Base-by-base conservation (phyloP, 2,113 vertebrate species). In the Gnathonemus longibarbis region DNA sequence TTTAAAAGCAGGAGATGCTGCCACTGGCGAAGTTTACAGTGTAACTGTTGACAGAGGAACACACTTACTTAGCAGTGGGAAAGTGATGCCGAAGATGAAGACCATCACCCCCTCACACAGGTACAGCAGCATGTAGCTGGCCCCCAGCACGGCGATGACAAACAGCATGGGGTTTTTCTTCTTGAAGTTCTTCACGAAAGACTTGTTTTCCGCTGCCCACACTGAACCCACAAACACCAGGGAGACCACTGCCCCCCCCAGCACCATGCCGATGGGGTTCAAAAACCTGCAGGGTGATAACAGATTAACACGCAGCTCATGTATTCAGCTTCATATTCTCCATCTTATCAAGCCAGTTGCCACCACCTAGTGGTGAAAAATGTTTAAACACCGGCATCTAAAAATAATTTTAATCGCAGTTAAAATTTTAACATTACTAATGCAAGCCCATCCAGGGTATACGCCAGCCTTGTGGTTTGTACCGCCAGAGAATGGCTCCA, bases 21-120 rank as follows among this genome's bases (percentile, higher is more conserved):
- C 74, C 74, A 80, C 31, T 19, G 13, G 74, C 21, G 24, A 9
- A 10, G 10, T 11, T 45, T 42, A 84, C 13, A 46, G 15, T 48
- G 8, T 21, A 5, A 48, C 42, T n/a, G 48, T 0, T 3, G 27
- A 35, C 15, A 5, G 9, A 87, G 31, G 39, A 39, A n/a, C 7
- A n/a, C 13, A 97, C 98, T 98, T 95, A 99, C 98, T 91, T 85
- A 97, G 91, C 88, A 99, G 93, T 87, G 98, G 98, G 89, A 99
- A 96, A 0, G 97, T 97, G 95, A 99, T 97, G 77, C 98, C 98
- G 3, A 97, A 95, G 93, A 98, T 94, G 90, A 99, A 98, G 88
- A 99, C 97, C 97, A 98, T 96, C 91, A 99, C 97, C 0, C 97
- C 98, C 4, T 98, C 98, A 27, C 98, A 96, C 88, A 99, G 94